Evolutionary conservation across 2,797 vertebrate species (phyloP).

Genomic region (Cryptoprocta ferox): DNA sequence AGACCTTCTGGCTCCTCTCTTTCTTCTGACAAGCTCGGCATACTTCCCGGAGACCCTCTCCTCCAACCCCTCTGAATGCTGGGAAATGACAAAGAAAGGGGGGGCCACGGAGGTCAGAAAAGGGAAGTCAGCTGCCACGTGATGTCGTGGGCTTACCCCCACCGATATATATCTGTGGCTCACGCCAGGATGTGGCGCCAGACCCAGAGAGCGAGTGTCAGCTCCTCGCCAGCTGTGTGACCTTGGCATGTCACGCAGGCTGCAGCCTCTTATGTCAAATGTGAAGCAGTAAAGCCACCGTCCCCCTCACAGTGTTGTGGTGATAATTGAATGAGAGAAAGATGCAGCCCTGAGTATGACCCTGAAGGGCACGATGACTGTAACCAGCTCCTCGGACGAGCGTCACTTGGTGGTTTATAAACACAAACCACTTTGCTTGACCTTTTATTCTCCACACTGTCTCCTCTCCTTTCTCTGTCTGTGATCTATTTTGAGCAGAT

Average conservation of each 20-base stretch:
- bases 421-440: background rate
- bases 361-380: no score
- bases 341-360: no score
- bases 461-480: background rate
- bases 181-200: background rate
- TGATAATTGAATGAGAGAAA: background rate
- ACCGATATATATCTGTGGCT: background rate
- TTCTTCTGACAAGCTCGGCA: background rate
- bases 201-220: background rate
- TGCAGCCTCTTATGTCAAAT: background rate
- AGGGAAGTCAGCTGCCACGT: background rate
- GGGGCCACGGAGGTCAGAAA: background rate
- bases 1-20: background rate
- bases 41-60: background rate
- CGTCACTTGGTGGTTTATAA: background rate
- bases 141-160: background rate
- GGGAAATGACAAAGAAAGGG: conserved; percentile 6
- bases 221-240: background rate
- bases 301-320: background rate
- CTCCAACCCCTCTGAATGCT: background rate
- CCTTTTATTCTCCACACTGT: background rate
- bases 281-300: background rate
- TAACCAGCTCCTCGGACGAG: background rate
- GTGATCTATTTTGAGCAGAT: background rate
- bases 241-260: background rate